Evolutionary conservation across 2,888 invertebrate species (phyloP).

Genomic region (Notocelia uddmanniana): DNA sequence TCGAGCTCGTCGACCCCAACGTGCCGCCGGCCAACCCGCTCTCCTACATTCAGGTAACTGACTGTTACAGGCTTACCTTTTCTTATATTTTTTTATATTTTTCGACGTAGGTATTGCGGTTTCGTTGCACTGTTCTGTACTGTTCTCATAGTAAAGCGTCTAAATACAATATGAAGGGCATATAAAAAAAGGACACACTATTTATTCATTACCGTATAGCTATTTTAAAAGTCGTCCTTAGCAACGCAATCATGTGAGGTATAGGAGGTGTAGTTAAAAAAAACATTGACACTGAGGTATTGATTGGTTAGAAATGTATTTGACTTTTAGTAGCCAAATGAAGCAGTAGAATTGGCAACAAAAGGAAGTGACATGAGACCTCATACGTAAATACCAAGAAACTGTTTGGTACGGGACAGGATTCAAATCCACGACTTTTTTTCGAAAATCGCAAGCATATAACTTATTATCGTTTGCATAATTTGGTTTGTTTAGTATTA

Average conservation of each 20-base stretch:
- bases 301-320: not conserved
- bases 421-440: not conserved
- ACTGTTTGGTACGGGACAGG: not conserved
- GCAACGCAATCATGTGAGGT: not conserved
- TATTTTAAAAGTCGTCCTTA: not conserved
- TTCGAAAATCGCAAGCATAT: not conserved
- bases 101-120: too few species aligned
- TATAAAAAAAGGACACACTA: too few species aligned
- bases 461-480: not conserved
- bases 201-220: not conserved
- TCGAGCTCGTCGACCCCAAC: constrained; percentile 98
- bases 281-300: too few species aligned
- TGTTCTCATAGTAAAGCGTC: too few species aligned
- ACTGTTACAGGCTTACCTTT: too few species aligned
- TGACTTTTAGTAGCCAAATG: not conserved
- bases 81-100: not conserved
- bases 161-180: too few species aligned
- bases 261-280: too few species aligned
- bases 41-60: constrained; percentile 91
- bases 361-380: not conserved
- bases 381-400: not conserved
- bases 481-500: constrained; percentile 79
- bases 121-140: too few species aligned
- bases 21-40: constrained; percentile 95
- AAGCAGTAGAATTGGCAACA: not conserved